phyloP scores from a whole-genome alignment of 2,797 vertebrate species.

The Pangasius mekongensis region DNA sequence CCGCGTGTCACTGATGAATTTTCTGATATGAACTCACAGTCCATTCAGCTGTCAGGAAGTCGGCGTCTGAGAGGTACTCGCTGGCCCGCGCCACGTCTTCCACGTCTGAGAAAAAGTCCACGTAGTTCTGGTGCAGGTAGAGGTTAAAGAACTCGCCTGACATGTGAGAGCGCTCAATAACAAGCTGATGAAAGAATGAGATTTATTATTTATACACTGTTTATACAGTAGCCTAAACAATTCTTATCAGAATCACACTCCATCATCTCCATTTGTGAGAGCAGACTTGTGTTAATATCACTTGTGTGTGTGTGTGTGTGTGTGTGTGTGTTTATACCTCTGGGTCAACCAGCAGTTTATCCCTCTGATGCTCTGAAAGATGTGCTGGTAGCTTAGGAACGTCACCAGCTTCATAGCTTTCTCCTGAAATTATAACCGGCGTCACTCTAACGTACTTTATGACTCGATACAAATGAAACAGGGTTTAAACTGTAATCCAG shows the following conservation, averaged over 20 bases:
- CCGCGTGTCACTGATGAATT: not conserved
- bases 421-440: conserved; percentile 74
- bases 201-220: not conserved
- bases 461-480: not conserved
- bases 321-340: conserved; percentile 78
- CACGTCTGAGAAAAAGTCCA: conserved; percentile 88
- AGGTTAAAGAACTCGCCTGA: conserved; percentile 89
- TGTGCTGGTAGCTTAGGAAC: conserved; percentile 78
- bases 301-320: conserved; percentile 57
- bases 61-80: conserved; percentile 89
- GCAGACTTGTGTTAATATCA: not conserved
- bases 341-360: conserved; percentile 82
- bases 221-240: not conserved
- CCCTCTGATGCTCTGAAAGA: conserved; percentile 81
- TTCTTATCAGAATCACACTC: not conserved
- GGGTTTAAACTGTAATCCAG: not conserved
- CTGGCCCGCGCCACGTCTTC: conserved; percentile 88
- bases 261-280: not conserved
- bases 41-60: conserved; percentile 87
- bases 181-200: conserved; percentile 69
- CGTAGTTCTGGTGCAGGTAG: conserved; percentile 96
- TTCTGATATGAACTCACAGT: conserved; percentile 77
- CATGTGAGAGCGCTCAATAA: conserved; percentile 91
- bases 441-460: not conserved
- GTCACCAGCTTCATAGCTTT: conserved; percentile 65